phyloP scores from a whole-genome alignment of 2,113 vertebrate species.

The Labeo catla region DNA sequence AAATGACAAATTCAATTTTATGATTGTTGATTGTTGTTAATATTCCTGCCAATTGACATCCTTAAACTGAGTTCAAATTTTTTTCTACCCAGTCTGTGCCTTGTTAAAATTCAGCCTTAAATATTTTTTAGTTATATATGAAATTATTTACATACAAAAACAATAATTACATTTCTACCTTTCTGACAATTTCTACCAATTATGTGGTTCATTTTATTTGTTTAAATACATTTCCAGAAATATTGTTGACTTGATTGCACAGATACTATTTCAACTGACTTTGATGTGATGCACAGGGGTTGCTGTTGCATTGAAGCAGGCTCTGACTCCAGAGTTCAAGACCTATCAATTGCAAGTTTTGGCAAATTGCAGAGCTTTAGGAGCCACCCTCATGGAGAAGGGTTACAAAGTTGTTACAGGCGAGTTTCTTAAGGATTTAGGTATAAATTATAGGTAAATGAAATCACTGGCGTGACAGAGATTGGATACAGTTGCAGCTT shows the following conservation, averaged over 20 bases:
- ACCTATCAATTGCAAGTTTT: conserved; percentile 90
- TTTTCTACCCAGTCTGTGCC: not conserved
- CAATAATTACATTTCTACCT: no score
- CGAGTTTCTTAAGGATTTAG: conserved; percentile 60
- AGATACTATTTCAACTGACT: no score
- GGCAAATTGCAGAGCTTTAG: conserved; percentile 85
- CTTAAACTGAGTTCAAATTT: not conserved
- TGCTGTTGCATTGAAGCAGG: conserved; percentile 90
- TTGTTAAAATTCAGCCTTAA: not conserved
- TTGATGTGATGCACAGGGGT: conserved; percentile 76
- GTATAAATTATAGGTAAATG: not conserved
- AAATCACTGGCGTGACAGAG: not conserved
- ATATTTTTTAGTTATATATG: not conserved
- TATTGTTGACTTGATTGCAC: no score
- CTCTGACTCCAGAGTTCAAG: conserved; percentile 89
- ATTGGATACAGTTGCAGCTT: not conserved
- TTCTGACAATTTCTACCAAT: no score
- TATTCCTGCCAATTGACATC: not conserved
- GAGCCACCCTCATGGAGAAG: conserved; percentile 72
- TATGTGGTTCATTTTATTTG: not conserved
- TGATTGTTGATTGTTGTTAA: not conserved
- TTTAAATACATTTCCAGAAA: no score
- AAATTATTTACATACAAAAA: no score
- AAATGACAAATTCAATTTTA: not conserved
- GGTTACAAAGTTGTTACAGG: conserved; percentile 93